Evolutionary conservation across 2,888 invertebrate species (phyloP).

Genomic region (Drosophila kambysellisi): DNA sequence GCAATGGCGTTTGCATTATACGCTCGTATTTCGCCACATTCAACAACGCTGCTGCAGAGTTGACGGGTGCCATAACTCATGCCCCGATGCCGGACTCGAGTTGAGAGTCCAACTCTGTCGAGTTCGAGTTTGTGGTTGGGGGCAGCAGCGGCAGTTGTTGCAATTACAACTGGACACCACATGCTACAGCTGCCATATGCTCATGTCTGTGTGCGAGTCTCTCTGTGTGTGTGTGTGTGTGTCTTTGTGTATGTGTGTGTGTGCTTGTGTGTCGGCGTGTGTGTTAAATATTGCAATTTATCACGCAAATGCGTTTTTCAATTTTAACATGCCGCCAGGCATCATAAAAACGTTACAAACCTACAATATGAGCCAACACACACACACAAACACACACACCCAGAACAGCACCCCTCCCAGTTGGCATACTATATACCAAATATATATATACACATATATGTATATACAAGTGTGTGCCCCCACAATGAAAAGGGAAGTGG

Average conservation of each 20-base stretch:
- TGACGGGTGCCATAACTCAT: slow-evolving; percentile 81
- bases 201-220: slow-evolving; percentile 32
- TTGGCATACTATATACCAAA: not conserved
- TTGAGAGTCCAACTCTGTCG: slow-evolving; percentile 39
- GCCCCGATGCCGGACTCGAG: slow-evolving; percentile 58
- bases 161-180: slow-evolving; percentile 78
- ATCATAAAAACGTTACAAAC: slow-evolving; percentile 83
- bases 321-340: slow-evolving; percentile 85
- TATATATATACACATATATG: not conserved
- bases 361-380: slow-evolving; percentile 72
- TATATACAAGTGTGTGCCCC: slow-evolving; percentile 13
- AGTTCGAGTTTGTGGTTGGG: slow-evolving; percentile 43
- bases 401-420: slow-evolving; percentile 15
- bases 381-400: slow-evolving; percentile 29
- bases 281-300: slow-evolving; percentile 85
- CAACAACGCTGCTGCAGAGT: slow-evolving; percentile 68
- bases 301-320: slow-evolving; percentile 85
- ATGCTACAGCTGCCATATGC: slow-evolving; percentile 74
- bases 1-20: slow-evolving; percentile 81
- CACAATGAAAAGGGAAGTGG: slow-evolving; percentile 26
- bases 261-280: slow-evolving; percentile 54
- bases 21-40: slow-evolving; percentile 82
- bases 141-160: slow-evolving; percentile 67
- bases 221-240: slow-evolving; percentile 28
- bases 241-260: slow-evolving; percentile 28